phyloP scores from a whole-genome alignment of 2,888 invertebrate genomes.

The Steinernema hermaphroditum region DNA sequence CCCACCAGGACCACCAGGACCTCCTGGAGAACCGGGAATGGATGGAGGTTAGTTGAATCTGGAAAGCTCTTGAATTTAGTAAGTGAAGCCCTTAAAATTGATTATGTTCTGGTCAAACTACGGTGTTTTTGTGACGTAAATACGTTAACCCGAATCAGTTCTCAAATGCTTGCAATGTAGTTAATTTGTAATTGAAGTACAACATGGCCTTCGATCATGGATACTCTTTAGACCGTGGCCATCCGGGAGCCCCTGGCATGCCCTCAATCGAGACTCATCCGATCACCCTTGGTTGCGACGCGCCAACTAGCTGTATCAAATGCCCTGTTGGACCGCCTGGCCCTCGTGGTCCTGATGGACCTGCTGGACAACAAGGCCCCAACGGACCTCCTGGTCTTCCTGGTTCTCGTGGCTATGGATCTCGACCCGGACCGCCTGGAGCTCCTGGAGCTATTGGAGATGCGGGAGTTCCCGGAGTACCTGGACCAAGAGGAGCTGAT shows the following conservation, averaged over 20 bases:
- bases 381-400: not conserved
- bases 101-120: too few species aligned
- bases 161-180: too few species aligned
- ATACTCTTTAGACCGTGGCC: not conserved
- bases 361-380: not conserved
- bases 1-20: constrained; percentile 11
- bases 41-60: constrained; percentile 14
- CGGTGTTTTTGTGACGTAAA: too few species aligned
- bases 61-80: too few species aligned
- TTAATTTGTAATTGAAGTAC: too few species aligned
- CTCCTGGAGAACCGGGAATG: constrained; percentile 14
- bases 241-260: not conserved
- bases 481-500: not conserved
- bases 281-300: not conserved
- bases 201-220: too few species aligned
- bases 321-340: constrained; percentile 22
- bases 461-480: not conserved
- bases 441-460: not conserved
- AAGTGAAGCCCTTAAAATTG: too few species aligned
- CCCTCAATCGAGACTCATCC: not conserved
- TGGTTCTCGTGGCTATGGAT: not conserved
- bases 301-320: not conserved
- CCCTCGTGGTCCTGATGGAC: not conserved
- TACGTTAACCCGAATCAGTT: too few species aligned
- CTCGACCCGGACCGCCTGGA: not conserved